These are phyloP conservation scores for Mactromeris polynyma DNA, from an alignment of 2,888 invertebrate genomes.

Conservation along the genomic window DNA sequence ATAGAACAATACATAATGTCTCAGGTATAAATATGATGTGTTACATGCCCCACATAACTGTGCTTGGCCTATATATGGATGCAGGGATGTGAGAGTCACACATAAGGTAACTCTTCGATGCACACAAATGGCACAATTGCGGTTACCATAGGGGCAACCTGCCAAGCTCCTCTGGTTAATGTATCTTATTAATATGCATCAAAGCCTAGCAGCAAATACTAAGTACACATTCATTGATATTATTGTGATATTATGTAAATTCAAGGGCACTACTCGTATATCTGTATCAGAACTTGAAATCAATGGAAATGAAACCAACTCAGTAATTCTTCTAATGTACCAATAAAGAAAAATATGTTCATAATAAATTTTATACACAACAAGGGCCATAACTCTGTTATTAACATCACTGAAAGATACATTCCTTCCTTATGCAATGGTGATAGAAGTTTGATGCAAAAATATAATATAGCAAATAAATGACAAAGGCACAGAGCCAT, in stretches of 20 bases:
- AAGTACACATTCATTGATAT: neutral
- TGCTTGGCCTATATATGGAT: neutral
- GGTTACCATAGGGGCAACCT: neutral
- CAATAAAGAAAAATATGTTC: neutral
- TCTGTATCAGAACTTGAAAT: neutral
- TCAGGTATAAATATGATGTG: too few species aligned
- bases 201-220: neutral
- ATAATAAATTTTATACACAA: too few species aligned
- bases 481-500: too few species aligned
- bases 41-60: too few species aligned
- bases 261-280: too few species aligned
- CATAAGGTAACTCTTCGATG: conserved; percentile 2
- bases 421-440: too few species aligned
- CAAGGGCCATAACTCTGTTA: too few species aligned
- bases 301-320: neutral
- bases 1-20: too few species aligned
- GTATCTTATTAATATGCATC: neutral
- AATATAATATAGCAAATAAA: too few species aligned
- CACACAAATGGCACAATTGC: neutral
- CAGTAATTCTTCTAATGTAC: neutral
- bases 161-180: neutral
- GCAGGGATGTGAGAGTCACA: neutral
- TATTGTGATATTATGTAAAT: neutral
- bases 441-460: too few species aligned
- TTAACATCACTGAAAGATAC: too few species aligned